These are phyloP conservation scores for Balaeniceps rex DNA, from an alignment of 2,113 vertebrate species.

Conservation along the genomic window DNA sequence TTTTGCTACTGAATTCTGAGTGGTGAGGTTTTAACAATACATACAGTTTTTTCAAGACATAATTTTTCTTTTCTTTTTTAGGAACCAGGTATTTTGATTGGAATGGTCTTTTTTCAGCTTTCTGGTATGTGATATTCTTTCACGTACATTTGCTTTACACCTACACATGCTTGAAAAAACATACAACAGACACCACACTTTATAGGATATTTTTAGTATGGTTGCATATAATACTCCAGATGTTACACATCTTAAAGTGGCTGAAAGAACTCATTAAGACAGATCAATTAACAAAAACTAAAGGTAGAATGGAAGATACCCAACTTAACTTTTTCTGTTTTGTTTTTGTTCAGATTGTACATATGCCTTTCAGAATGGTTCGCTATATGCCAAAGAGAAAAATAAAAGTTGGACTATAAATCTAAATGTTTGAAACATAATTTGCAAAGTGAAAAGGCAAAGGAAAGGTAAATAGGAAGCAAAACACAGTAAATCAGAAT, in stretches of 20 bases:
- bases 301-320: not conserved
- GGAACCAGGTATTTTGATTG: not conserved
- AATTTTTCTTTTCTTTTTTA: not conserved
- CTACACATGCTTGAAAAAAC: not conserved
- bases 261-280: not conserved
- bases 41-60: not conserved
- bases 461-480: not conserved
- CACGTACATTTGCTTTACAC: not conserved
- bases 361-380: not conserved
- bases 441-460: not conserved
- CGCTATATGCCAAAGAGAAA: not conserved
- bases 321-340: not conserved
- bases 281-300: not conserved
- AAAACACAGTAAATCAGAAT: not conserved
- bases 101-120: not conserved
- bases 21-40: not conserved
- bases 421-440: not conserved
- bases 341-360: not conserved
- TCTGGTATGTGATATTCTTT: not conserved
- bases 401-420: not conserved
- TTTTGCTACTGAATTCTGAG: not conserved
- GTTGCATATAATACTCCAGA: not conserved
- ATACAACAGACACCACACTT: not conserved
- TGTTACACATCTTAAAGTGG: not conserved
- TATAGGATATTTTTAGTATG: not conserved